A percentile compares a stretch with the other conserved stretches of the same genome.
phyloP scores from a whole-genome alignment of 2,113 vertebrate genomes.

The Lagopus leucura region DNA sequence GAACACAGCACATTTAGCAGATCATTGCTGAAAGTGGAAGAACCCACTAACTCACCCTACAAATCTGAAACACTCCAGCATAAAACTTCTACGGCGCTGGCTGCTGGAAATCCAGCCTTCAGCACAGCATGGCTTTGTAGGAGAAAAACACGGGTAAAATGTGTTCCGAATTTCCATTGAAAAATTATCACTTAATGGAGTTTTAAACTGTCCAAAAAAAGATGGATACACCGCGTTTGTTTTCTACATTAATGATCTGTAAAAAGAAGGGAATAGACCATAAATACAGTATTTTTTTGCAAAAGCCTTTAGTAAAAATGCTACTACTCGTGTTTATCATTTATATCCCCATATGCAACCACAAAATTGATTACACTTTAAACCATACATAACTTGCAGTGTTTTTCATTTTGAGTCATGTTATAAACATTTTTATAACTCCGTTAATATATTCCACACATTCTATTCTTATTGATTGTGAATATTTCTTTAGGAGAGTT shows the following conservation, averaged over 20 bases:
- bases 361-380: conserved; percentile 85
- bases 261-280: conserved; percentile 78
- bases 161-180: conserved; percentile 71
- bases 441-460: conserved; percentile 82
- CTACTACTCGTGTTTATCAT: conserved; percentile 81
- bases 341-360: conserved; percentile 78
- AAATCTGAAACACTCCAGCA: not conserved
- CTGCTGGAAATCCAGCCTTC: not conserved
- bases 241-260: conserved; percentile 84
- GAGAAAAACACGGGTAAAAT: conserved; percentile 3
- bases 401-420: conserved; percentile 81
- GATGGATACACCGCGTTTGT: conserved; percentile 78
- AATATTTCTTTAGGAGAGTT: conserved; percentile 81
- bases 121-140: not conserved
- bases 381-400: conserved; percentile 76
- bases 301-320: conserved; percentile 82
- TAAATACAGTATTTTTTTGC: conserved; percentile 79
- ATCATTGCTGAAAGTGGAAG: not conserved
- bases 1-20: not conserved
- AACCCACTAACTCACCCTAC: not conserved
- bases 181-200: conserved; percentile 78
- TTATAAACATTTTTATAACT: conserved; percentile 82
- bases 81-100: accelerated
- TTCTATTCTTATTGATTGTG: conserved; percentile 84
- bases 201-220: conserved; percentile 76